These are phyloP conservation scores for Phycodurus eques DNA, from an alignment of 2,113 vertebrate species.

Conservation along the genomic window DNA sequence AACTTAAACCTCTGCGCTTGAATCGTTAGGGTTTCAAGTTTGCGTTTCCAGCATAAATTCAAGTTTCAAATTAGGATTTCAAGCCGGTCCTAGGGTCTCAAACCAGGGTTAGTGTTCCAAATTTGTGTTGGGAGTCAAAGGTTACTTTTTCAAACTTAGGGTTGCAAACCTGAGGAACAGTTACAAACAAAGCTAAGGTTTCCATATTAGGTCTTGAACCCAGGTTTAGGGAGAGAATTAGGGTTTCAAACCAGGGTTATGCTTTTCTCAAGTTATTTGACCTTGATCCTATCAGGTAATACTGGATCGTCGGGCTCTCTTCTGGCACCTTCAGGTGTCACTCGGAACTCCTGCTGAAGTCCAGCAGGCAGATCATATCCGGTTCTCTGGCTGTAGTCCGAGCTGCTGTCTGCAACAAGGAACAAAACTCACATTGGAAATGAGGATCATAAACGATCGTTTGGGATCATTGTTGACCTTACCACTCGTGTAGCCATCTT, in stretches of 20 bases:
- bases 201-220: no score
- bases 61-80: background rate
- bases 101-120: no score
- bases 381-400: slow-evolving; percentile 86
- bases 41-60: background rate
- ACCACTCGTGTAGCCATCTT: slow-evolving; percentile 89
- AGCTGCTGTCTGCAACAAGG: slow-evolving; percentile 80
- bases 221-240: no score
- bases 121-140: no score
- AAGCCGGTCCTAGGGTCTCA: no score
- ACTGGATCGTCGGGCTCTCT: slow-evolving; percentile 78
- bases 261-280: slow-evolving; percentile 34
- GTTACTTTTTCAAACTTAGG: no score
- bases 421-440: background rate
- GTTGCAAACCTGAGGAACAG: no score
- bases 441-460: background rate
- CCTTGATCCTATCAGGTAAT: slow-evolving; percentile 90
- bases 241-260: background rate
- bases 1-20: no score
- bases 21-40: background rate
- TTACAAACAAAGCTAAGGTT: no score
- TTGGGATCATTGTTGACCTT: slow-evolving; percentile 37
- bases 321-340: slow-evolving; percentile 75
- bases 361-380: slow-evolving; percentile 61
- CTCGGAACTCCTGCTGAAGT: slow-evolving; percentile 79